Conservation (phyloP, 1,140 invertebrate species). For the Elymnias hypermnestra region DNA sequence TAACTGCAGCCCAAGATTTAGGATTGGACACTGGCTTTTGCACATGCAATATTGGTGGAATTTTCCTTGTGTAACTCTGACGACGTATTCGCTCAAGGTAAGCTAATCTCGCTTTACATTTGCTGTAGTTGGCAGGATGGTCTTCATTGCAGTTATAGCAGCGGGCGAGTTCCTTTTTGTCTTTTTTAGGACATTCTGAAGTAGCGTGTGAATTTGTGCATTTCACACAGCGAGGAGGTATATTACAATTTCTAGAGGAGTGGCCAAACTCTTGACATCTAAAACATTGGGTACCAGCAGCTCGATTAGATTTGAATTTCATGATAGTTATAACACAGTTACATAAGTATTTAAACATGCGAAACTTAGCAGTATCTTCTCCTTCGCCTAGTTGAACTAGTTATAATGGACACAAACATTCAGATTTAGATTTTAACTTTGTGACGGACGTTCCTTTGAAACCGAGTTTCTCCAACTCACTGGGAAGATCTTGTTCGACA, state of each 20-base stretch:
- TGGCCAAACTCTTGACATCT: conserved; percentile 7
- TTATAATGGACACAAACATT: no score
- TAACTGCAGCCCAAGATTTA: no score
- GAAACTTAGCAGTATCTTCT: neutral
- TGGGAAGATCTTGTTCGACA: neutral
- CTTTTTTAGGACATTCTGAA: no score
- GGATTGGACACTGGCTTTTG: no score
- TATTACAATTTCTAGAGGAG: neutral
- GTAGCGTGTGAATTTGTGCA: no score
- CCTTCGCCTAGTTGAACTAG: neutral
- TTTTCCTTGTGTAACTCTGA: no score
- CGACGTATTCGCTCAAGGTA: no score
- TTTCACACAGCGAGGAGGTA: no score
- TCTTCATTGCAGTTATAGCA: conserved; percentile 5
- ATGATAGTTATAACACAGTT: conserved; percentile 1
- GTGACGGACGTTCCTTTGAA: neutral
- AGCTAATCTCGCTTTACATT: neutral
- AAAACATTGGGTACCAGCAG: neutral
- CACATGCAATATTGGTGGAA: no score
- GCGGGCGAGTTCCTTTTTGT: neutral
- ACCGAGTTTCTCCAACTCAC: neutral
- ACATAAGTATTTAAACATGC: neutral
- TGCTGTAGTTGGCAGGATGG: neutral
- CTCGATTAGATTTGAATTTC: neutral
- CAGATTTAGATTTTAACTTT: no score